These are phyloP conservation scores for Falco concolor DNA, from an alignment of 2,797 vertebrate genomes.

Conservation along the genomic window DNA sequence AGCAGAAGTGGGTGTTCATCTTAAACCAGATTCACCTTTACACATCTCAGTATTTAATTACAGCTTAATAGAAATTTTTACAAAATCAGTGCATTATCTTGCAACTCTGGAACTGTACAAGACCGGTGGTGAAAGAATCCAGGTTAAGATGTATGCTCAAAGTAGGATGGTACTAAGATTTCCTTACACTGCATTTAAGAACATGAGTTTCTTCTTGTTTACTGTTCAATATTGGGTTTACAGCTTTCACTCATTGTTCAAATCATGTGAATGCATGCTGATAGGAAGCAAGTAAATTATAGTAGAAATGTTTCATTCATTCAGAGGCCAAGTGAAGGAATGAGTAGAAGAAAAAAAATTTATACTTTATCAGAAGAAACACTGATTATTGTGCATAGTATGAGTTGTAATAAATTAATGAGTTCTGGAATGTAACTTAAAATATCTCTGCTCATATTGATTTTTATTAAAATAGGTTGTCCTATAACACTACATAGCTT, in stretches of 20 bases:
- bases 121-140: background rate
- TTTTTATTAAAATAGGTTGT: conserved; percentile 3
- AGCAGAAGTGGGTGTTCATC: conserved; percentile 53
- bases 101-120: background rate
- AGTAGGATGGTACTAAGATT: background rate
- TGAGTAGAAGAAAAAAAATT: background rate
- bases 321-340: conserved; percentile 47
- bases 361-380: conserved; percentile 35
- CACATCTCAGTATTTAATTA: conserved; percentile 44
- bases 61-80: background rate
- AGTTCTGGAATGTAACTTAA: conserved; percentile 52
- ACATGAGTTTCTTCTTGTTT: conserved; percentile 41
- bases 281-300: background rate
- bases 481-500: conserved; percentile 31
- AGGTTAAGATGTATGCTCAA: conserved; percentile 6
- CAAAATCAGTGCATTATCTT: background rate
- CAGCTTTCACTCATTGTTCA: conserved; percentile 39
- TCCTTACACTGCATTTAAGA: conserved; percentile 20
- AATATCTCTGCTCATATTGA: conserved; percentile 38
- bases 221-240: conserved; percentile 32
- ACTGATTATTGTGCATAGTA: conserved; percentile 37
- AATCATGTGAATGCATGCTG: conserved; percentile 25
- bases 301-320: conserved; percentile 18
- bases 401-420: conserved; percentile 49
- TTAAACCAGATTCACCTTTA: conserved; percentile 67